A percentile compares a stretch with the other conserved stretches of the same genome.
Conservation (phyloP, 2,113 vertebrate genomes). For the Mirounga angustirostris region DNA sequence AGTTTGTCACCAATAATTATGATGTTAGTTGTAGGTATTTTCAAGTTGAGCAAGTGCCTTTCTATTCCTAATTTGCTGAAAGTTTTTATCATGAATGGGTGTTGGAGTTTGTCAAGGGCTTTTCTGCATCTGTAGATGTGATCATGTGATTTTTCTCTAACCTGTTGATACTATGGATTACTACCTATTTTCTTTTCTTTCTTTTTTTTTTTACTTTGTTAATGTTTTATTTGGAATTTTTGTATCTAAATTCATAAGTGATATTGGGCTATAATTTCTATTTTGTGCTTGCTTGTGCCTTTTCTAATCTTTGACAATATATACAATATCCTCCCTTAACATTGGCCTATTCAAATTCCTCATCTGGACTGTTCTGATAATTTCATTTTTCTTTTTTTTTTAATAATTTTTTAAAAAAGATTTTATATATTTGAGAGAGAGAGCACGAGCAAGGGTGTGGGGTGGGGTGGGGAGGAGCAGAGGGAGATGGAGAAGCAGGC, state of each 20-base stretch:
- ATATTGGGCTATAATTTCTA: neutral
- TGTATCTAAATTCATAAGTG: neutral
- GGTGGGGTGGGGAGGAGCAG: too few species aligned
- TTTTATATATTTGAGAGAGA: too few species aligned
- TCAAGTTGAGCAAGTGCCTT: neutral
- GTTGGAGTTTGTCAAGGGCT: neutral
- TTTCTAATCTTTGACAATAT: conserved; percentile 7
- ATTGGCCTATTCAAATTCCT: neutral
- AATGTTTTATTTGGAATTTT: conserved; percentile 9
- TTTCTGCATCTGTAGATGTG: neutral
- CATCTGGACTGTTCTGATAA: neutral
- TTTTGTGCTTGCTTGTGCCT: neutral
- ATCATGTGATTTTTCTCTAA: conserved; percentile 8
- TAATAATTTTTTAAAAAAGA: too few species aligned
- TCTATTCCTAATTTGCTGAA: neutral
- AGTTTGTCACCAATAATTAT: neutral
- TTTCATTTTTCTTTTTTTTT: neutral
- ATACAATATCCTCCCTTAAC: neutral
- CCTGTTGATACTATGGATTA: neutral
- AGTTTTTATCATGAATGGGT: neutral
- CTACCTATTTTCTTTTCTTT: neutral
- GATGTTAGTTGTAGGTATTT: neutral
- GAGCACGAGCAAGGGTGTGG: too few species aligned
- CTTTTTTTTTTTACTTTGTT: too few species aligned
- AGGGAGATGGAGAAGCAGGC: too few species aligned